Conservation (phyloP, 2,797 vertebrate species). For the Knipowitschia caucasica region DNA sequence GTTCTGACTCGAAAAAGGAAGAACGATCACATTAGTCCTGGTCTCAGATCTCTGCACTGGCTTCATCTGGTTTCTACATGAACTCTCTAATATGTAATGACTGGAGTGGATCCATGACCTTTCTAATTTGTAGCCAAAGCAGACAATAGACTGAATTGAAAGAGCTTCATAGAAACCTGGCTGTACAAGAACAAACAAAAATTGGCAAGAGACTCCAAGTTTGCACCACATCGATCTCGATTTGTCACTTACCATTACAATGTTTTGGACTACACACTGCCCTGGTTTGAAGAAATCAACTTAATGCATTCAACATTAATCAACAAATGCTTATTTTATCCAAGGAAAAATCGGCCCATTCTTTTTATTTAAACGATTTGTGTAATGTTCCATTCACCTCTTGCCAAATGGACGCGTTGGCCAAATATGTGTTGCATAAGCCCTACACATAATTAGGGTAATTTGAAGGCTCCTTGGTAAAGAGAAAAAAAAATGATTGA, state of each 20-base stretch:
- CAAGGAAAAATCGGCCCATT: conserved; percentile 40
- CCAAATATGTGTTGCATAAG: conserved; percentile 56
- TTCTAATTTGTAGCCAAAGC: conserved; percentile 55
- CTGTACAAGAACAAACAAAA: conserved; percentile 71
- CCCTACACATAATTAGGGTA: conserved; percentile 54
- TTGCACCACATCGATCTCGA: conserved; percentile 50
- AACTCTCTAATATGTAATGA: conserved; percentile 55
- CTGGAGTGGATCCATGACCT: conserved; percentile 42
- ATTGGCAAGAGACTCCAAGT: conserved; percentile 53
- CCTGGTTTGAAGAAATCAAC: conserved; percentile 37
- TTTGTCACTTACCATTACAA: conserved; percentile 38
- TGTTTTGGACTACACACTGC: conserved; percentile 44
- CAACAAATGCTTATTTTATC: conserved; percentile 31
- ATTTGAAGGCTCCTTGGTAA: conserved; percentile 61
- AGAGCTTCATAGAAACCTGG: conserved; percentile 51
- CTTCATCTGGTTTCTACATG: too few species aligned
- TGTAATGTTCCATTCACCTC: conserved; percentile 59
- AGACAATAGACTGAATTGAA: conserved; percentile 62
- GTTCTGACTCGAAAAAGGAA: too few species aligned
- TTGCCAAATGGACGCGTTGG: conserved; percentile 42
- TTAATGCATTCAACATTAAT: conserved; percentile 42
- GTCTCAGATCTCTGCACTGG: too few species aligned
- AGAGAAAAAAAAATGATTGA: conserved; percentile 50
- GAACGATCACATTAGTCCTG: too few species aligned
- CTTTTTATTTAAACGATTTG: conserved; percentile 61